Base-by-base conservation (phyloP, 1,140 invertebrate genomes). In the Anastrepha obliqua region DNA sequence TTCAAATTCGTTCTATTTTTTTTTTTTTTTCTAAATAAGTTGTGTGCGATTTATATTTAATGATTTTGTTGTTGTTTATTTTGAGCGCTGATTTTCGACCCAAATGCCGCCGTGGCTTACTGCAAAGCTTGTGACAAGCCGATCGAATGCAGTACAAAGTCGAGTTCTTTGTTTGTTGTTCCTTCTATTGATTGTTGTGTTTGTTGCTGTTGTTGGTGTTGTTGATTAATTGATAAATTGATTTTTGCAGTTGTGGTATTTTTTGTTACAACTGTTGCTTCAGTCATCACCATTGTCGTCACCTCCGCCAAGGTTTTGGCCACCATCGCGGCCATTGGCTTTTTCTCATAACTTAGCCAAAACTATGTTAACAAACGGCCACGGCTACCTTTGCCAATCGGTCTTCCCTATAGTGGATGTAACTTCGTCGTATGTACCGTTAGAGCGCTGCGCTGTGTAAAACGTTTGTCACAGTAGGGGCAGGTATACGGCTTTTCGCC, bases 341-440 rank as follows among this genome's bases (percentile, higher is more conserved):
- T 42, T 47, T n/a, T 81, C 74, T 51, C 44, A 20, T 81, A 44
- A 81, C 47, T 81, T 11, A 81, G 74, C 74, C 47, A 29, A 81
- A 42, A 81, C 74, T 81, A 81, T 81, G 74, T 81, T 29, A 81
- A 81, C 74, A 81, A 81, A 81, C 74, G 74, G 74, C 74, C 74
- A 81, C 74, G 74, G 74, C 74, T 81, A 20, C 74, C 74, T 42
- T 81, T 81, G 74, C 74, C 74, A 81, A 81, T 81, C 47, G 91
- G 91, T 90, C 91, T 91, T 89, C 90, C 91, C 91, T 93, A 93
- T 91, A 93, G 91, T 87, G 92, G 92, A 91, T 93, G 92, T 89
- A 93, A 89, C 90, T 93, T 93, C 58, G 92, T 93, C 62, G 92
- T 93, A 88, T 93, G 92, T 89, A 93, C 92, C 67, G 92, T 93